phyloP scores from a whole-genome alignment of 2,888 invertebrate genomes.

The Mesorhabditis spiculigera region DNA sequence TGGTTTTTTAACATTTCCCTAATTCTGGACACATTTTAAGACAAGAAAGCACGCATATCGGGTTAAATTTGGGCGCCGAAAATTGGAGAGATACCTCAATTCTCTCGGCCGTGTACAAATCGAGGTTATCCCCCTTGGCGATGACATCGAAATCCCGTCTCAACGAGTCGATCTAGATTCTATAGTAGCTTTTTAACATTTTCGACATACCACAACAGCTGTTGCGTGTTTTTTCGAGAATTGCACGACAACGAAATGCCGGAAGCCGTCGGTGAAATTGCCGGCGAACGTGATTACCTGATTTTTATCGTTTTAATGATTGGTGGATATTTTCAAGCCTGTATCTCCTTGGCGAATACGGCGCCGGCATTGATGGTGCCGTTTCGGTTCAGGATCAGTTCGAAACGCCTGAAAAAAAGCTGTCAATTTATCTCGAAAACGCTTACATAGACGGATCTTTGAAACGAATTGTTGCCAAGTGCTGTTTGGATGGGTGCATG shows the following conservation, averaged over 20 bases:
- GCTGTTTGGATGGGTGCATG: neutral
- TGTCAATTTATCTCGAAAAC: slow-evolving; percentile 7
- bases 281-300: slow-evolving; percentile 35
- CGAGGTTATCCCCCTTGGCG: slow-evolving; percentile 15
- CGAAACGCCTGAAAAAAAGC: slow-evolving; percentile 26
- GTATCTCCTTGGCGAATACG: slow-evolving; percentile 19
- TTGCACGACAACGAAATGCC: slow-evolving; percentile 45
- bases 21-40: too few relatives aligned
- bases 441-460: slow-evolving; percentile 4
- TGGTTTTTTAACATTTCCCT: slow-evolving; percentile 5
- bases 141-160: slow-evolving; percentile 24
- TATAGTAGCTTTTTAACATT: neutral
- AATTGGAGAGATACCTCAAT: slow-evolving; percentile 20
- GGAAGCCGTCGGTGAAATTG: slow-evolving; percentile 44
- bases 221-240: slow-evolving; percentile 25
- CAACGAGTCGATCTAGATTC: slow-evolving; percentile 24
- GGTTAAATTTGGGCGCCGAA: slow-evolving; percentile 14
- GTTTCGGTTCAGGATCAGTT: slow-evolving; percentile 40
- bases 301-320: neutral
- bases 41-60: too few relatives aligned
- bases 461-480: slow-evolving; percentile 4
- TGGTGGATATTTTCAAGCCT: slow-evolving; percentile 10
- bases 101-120: slow-evolving; percentile 22
- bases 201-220: slow-evolving; percentile 24
- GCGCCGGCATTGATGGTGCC: slow-evolving; percentile 37